Evolutionary conservation across 1,140 invertebrate genomes (phyloP).

Genomic region (Diprion similis): DNA sequence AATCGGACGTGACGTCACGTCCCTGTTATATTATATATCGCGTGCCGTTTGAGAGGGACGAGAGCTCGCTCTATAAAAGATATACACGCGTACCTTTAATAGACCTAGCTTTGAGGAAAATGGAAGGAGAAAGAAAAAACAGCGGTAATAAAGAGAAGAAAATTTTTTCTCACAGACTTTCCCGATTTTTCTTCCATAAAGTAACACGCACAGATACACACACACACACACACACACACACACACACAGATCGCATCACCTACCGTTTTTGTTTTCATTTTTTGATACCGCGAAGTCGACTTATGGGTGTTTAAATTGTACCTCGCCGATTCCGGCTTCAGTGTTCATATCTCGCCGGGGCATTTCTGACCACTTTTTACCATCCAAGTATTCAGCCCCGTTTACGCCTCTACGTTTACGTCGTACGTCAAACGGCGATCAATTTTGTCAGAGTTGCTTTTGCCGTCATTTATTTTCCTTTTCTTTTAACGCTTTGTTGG

Average conservation of each 20-base stretch:
- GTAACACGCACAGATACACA: not conserved
- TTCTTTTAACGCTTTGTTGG: not conserved
- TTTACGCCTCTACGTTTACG: not conserved
- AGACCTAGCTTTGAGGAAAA: too few species aligned
- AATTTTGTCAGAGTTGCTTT: not conserved
- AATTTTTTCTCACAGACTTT: too few species aligned
- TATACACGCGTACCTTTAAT: too few species aligned
- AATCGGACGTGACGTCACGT: conserved; percentile 4
- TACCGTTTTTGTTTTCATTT: too few species aligned
- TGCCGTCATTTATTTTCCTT: not conserved
- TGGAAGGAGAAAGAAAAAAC: too few species aligned
- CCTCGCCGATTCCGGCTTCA: too few species aligned
- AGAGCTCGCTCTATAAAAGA: not conserved
- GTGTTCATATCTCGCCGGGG: not conserved
- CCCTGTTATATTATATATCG: not conserved
- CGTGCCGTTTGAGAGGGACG: not conserved
- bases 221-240: not conserved
- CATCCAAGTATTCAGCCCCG: not conserved
- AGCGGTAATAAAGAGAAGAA: too few species aligned
- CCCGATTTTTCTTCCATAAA: too few species aligned
- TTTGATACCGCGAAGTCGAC: too few species aligned
- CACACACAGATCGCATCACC: too few species aligned
- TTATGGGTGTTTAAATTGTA: too few species aligned
- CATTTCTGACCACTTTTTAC: not conserved
- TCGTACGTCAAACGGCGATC: not conserved